Conservation (phyloP, 1,140 invertebrate species). For the Cheumatopsyche charites region DNA sequence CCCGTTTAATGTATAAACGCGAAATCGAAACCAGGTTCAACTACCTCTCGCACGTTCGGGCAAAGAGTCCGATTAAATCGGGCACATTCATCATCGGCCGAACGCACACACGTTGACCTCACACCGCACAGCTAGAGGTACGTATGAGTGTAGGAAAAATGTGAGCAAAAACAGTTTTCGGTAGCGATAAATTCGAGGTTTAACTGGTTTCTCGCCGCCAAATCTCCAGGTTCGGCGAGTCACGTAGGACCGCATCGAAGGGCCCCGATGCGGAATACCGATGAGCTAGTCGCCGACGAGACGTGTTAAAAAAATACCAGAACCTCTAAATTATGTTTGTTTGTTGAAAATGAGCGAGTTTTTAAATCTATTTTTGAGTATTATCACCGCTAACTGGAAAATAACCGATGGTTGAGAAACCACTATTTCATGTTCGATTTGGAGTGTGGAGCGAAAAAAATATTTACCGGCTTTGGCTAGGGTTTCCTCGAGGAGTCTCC, state of each 20-base stretch:
- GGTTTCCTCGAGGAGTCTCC: slow-evolving; percentile 76
- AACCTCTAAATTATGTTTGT: neutral
- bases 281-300: neutral
- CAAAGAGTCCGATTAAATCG: no score
- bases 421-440: no score
- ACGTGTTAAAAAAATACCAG: neutral
- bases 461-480: slow-evolving; percentile 69
- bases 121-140: no score
- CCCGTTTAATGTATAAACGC: no score
- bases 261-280: slow-evolving; percentile 6
- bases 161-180: slow-evolving; percentile 6
- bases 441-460: slow-evolving; percentile 7
- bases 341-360: slow-evolving; percentile 5
- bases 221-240: slow-evolving; percentile 16
- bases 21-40: no score
- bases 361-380: no score
- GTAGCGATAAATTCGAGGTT: slow-evolving; percentile 11
- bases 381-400: no score
- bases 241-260: slow-evolving; percentile 2
- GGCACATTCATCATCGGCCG: no score
- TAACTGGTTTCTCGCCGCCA: slow-evolving; percentile 7
- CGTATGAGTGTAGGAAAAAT: no score
- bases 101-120: no score
- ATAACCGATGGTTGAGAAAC: slow-evolving; percentile 6
- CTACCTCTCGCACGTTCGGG: no score